A percentile compares a stretch with the other conserved stretches of the same genome.
Conservation (phyloP, 92 coral and sea anemone species). For the Siderastrea siderea region DNA sequence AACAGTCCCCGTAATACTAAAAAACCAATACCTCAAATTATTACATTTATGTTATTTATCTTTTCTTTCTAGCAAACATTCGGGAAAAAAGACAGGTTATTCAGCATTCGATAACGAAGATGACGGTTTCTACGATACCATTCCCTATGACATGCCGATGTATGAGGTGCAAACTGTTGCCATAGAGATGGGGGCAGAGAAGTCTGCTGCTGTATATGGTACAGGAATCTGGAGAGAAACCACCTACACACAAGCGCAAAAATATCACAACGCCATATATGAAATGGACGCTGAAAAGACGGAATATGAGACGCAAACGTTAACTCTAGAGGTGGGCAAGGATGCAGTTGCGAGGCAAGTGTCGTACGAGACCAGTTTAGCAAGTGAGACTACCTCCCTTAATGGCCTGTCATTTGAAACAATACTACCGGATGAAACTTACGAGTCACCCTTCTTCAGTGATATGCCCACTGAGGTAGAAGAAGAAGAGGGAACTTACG, state of each 20-base stretch:
- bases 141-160: conserved; percentile 30
- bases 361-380: background rate
- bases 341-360: conserved; percentile 3
- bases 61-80: background rate
- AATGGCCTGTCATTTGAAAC: conserved; percentile 8
- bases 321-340: conserved; percentile 2
- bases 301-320: conserved; percentile 12
- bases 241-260: background rate
- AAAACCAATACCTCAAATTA: background rate
- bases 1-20: background rate
- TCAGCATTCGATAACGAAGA: conserved; percentile 26
- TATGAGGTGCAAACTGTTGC: conserved; percentile 55
- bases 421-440: background rate
- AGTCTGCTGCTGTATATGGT: background rate
- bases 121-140: conserved; percentile 18
- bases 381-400: conserved; percentile 1
- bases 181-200: conserved; percentile 45
- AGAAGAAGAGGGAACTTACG: background rate
- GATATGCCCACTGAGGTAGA: background rate
- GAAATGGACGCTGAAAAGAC: background rate
- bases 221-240: conserved; percentile 27
- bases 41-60: background rate
- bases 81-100: background rate
- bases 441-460: background rate
- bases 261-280: conserved; percentile 15